A percentile compares a stretch with the other conserved stretches of the same genome.
phyloP scores from a whole-genome alignment of 2,888 invertebrate genomes.

The Syrista parreyssii region DNA sequence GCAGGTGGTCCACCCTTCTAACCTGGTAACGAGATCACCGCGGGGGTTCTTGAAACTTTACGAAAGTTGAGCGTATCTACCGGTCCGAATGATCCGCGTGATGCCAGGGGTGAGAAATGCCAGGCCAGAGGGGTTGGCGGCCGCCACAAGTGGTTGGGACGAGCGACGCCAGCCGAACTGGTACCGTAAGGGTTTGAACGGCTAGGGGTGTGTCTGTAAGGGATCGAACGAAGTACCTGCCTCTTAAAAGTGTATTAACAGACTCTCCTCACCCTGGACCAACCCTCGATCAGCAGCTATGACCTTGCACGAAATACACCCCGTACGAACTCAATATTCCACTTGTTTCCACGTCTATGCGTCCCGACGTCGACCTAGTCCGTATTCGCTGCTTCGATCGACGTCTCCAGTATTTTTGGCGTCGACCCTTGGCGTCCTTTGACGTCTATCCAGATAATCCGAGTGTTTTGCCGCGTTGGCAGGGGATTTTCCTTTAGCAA shows the following conservation, averaged over 20 bases:
- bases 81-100: background rate
- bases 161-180: background rate
- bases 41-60: background rate
- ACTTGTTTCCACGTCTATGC: background rate
- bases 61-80: background rate
- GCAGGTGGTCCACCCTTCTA: background rate
- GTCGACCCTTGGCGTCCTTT: background rate
- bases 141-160: slow-evolving; percentile 1
- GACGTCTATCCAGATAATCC: background rate
- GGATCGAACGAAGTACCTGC: background rate
- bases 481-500: background rate
- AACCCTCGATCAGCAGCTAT: background rate
- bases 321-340: background rate
- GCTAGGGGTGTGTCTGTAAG: background rate
- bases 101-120: background rate
- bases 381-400: background rate
- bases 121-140: background rate
- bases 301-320: background rate
- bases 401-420: background rate
- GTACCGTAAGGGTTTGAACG: background rate
- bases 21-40: background rate
- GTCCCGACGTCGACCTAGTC: background rate
- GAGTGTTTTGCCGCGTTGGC: background rate
- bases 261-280: background rate
- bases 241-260: background rate